Base-by-base conservation (phyloP, 1,140 invertebrate genomes). In the Bombyx mandarina region DNA sequence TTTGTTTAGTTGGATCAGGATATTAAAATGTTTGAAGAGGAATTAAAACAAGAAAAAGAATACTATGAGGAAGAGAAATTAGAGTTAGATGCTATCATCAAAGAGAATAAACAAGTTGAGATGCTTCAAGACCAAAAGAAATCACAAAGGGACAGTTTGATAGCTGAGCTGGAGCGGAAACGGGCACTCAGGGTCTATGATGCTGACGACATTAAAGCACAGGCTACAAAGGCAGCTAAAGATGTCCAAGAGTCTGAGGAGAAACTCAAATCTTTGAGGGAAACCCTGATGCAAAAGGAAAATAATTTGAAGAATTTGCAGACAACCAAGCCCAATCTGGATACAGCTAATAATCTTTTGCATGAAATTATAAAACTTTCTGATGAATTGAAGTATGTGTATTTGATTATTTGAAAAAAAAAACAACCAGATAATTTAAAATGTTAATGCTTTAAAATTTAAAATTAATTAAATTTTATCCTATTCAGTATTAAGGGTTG, bases 251-350 rank as follows among this genome's bases (percentile, higher is more conserved):
- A 86, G 10, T 67, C 65, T 5, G 77, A 82, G 26, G 73, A 78
- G 43, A 82, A 80, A 53, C 18, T 79, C 8, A 74, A 72, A 10
- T 57, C 60, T 1, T 56, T 83, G 7, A 54, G 56, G 43, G 58
- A 67, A 6, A 78, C 70, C 1, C 53, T 86, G 7, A 72, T 70
- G 62, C 67, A 80, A 54, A 86, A 86, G 54, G 81, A 86, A 45
- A 81, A 66, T 49, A 71, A 69, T 42, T 63, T 82, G 44, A 78
- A 78, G 42, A 82, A 80, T 60, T 61, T 86, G 56, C 83, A 86
- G 58, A 71, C 70, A 0, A 71, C 77, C 12, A 84, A 84, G 61
- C 78, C 78, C 2, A 74, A 68, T 56, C 52, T 86, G 45, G 77
- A 80, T 26, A 61, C 60, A 8, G 75, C 78, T 43, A 78, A 80